Conservation (phyloP, 2,888 invertebrate genomes). For the Cancer borealis region DNA sequence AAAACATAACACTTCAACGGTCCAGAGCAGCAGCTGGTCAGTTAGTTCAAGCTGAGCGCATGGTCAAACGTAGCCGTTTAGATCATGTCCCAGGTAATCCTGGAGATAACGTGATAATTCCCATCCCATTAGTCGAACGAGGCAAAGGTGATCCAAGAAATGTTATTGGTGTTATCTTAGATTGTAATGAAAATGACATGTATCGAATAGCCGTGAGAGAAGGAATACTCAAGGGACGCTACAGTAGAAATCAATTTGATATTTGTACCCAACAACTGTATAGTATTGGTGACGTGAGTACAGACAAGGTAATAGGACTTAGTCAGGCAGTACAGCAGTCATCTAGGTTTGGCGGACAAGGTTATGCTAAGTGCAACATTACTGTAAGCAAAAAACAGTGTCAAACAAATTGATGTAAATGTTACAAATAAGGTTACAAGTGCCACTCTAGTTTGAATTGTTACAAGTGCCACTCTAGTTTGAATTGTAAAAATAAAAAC, state of each 20-base stretch:
- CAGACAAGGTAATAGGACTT: constrained; percentile 41
- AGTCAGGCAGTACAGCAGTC: constrained; percentile 47
- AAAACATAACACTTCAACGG: constrained; percentile 48
- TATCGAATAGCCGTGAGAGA: constrained; percentile 54
- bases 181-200: constrained; percentile 58
- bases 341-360: constrained; percentile 54
- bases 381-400: constrained; percentile 51
- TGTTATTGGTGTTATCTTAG: constrained; percentile 58
- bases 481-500: no score
- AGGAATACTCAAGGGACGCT: constrained; percentile 53
- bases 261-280: constrained; percentile 32
- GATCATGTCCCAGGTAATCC: constrained; percentile 46
- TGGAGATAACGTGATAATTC: constrained; percentile 43
- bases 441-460: constrained; percentile 58
- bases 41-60: constrained; percentile 44
- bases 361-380: constrained; percentile 54
- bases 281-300: constrained; percentile 28
- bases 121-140: constrained; percentile 47
- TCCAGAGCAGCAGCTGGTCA: constrained; percentile 49
- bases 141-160: constrained; percentile 30
- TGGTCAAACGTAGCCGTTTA: constrained; percentile 42
- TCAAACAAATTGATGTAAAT: constrained; percentile 61
- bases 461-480: no score
- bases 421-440: constrained; percentile 54
- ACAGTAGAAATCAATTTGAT: constrained; percentile 52